Evolutionary conservation across 2,888 invertebrate genomes (phyloP).

Genomic region (Drosophila fulvimacula): DNA sequence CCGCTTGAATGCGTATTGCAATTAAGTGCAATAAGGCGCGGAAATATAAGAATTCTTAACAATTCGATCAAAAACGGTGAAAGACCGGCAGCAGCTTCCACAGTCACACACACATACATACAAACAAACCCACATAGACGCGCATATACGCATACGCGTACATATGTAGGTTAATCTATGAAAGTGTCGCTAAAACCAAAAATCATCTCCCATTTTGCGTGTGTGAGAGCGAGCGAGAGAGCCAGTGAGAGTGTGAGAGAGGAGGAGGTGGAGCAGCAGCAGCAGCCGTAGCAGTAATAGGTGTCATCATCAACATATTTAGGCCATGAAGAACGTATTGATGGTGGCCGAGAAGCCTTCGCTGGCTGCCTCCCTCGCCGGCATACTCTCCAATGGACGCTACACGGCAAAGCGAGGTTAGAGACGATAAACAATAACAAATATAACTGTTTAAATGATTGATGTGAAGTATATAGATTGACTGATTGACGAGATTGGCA

Average conservation of each 20-base stretch:
- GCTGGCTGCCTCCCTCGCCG: slow-evolving; percentile 96
- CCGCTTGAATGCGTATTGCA: slow-evolving; percentile 14
- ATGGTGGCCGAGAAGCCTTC: slow-evolving; percentile 99
- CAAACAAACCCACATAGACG: neutral
- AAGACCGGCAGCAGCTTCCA: slow-evolving; percentile 56
- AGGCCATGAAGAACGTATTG: slow-evolving; percentile 91
- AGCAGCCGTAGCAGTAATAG: neutral
- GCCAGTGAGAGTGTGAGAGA: neutral
- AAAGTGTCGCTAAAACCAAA: slow-evolving; percentile 29
- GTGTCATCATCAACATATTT: slow-evolving; percentile 49
- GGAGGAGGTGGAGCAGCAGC: neutral
- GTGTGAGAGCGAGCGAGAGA: neutral
- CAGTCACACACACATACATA: slow-evolving; percentile 10
- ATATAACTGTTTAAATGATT: slow-evolving; percentile 1
- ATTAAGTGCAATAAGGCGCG: slow-evolving; percentile 13
- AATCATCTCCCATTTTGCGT: slow-evolving; percentile 27
- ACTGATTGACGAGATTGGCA: neutral
- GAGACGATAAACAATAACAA: slow-evolving; percentile 16
- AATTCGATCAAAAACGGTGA: slow-evolving; percentile 5
- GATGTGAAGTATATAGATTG: neutral
- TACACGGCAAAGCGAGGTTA: slow-evolving; percentile 78
- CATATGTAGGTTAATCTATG: slow-evolving; percentile 33
- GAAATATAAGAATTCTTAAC: neutral
- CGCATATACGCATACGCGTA: slow-evolving; percentile 11
- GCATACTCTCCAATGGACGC: slow-evolving; percentile 95